Evolutionary conservation across 2,888 invertebrate genomes (phyloP), one percentile per base, ranked within the genome.

Genomic region (Protodeltote pygarga): DNA sequence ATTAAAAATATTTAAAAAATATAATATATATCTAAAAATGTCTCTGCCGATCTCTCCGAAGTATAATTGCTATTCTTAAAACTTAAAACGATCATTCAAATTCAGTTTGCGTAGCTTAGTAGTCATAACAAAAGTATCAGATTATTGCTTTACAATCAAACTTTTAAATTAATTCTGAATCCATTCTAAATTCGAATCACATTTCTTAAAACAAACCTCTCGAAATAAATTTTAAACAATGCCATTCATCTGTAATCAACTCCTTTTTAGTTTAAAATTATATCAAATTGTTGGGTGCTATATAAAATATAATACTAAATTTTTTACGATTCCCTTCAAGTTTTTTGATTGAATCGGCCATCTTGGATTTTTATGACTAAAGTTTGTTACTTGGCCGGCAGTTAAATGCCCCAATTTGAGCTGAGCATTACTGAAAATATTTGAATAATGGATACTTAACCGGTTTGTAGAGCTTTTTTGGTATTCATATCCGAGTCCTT

Each of bases 331-430:
- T 49, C 39, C 11, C 8, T 40, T 46, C 15, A 51, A 64, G 27
- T 51, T 62, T 65, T 66, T 66, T 64, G 63, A 64, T 66, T 66
- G 57, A 51, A 66, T 62, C 47, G 13, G 35, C 57, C 63, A 51
- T 62, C 51, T 57, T 66, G 45, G 33, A 62, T 55, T 51, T 62
- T 63, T 63, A 66, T 34, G 48, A 29, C 48, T 42, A 33, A 62
- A 64, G 67, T 66, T 66, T 48, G 47, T 33, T 51, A 40, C 62
- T 63, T 32, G 44, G 50, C 50, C 33, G 38, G 62, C 20, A 61
- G 55, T 65, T 65, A 55, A 65, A 55, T 65, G 41, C 35, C 34
- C 44, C 46, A 62, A 63, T 55, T 63, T 55, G 32, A 55, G 40
- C 33, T 40, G 39, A 62, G 42, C 29, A 60, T 65, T 65, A 53